A percentile compares a stretch with the other conserved stretches of the same genome.
These are phyloP conservation scores for Polyploca ridens DNA, from an alignment of 2,888 invertebrate species.

Conservation along the genomic window DNA sequence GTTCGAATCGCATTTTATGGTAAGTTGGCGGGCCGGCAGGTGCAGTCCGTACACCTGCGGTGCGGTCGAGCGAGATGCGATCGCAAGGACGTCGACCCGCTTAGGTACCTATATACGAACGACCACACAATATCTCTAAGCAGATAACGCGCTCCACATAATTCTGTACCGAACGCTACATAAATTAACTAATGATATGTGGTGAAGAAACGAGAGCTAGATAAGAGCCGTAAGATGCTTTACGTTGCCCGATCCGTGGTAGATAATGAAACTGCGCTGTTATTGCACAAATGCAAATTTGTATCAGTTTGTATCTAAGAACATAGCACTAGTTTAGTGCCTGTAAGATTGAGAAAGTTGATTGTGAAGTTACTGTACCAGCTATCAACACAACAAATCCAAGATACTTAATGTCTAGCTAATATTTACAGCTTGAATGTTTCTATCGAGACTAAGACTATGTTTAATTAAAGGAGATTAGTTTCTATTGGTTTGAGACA, in stretches of 20 bases:
- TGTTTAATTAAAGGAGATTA: too few relatives aligned
- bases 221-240: conserved; percentile 46
- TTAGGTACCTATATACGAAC: conserved; percentile 33
- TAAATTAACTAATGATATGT: conserved; percentile 77
- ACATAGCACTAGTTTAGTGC: conserved; percentile 39
- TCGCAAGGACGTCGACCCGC: conserved; percentile 77
- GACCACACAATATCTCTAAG: conserved; percentile 55
- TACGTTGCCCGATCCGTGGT: conserved; percentile 54
- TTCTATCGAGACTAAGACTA: not conserved
- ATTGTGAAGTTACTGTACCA: conserved; percentile 25
- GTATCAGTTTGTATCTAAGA: conserved; percentile 26
- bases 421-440: not conserved
- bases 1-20: conserved; percentile 82
- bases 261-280: conserved; percentile 54
- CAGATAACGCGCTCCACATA: conserved; percentile 70
- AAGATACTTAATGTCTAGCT: not conserved
- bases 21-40: conserved; percentile 80
- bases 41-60: conserved; percentile 80
- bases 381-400: not conserved
- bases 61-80: conserved; percentile 77
- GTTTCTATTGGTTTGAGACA: too few relatives aligned
- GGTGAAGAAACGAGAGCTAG: conserved; percentile 55
- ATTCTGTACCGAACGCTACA: conserved; percentile 68
- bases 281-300: conserved; percentile 46
- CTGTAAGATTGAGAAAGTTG: conserved; percentile 38